These are phyloP conservation scores for Horisme vitalbata DNA, from an alignment of 2,888 invertebrate genomes.

Conservation along the genomic window DNA sequence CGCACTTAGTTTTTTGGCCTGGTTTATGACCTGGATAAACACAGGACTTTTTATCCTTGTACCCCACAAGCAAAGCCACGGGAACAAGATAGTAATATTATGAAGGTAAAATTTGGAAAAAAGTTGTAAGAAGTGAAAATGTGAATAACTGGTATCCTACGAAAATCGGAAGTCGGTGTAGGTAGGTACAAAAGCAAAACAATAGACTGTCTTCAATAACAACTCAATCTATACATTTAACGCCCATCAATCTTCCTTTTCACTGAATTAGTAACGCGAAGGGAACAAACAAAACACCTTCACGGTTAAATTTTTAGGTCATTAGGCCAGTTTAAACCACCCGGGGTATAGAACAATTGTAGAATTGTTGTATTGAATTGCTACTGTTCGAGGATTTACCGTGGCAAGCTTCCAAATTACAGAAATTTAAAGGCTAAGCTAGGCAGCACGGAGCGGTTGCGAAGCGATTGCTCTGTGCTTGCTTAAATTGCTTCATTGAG, in stretches of 20 bases:
- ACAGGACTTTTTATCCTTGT: too few species aligned
- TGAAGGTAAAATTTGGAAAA: too few species aligned
- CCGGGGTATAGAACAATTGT: slow-evolving; percentile 18
- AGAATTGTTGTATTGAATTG: slow-evolving; percentile 44
- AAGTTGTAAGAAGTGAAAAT: too few species aligned
- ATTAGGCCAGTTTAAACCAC: slow-evolving; percentile 39
- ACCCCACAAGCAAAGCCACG: too few species aligned
- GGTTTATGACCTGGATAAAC: too few species aligned
- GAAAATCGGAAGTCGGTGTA: too few species aligned
- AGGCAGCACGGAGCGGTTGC: background rate
- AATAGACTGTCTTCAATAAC: background rate
- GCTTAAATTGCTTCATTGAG: too few species aligned
- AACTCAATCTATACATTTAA: slow-evolving; percentile 30
- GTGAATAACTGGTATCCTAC: too few species aligned
- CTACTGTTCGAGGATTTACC: slow-evolving; percentile 51
- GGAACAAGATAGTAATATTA: too few species aligned
- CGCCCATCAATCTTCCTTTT: slow-evolving; percentile 36
- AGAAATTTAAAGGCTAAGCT: slow-evolving; percentile 33
- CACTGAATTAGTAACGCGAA: slow-evolving; percentile 29
- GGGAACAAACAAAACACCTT: slow-evolving; percentile 43
- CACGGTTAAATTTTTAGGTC: slow-evolving; percentile 52
- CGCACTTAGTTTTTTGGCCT: too few species aligned
- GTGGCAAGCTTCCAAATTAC: slow-evolving; percentile 51
- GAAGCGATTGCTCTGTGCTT: too few species aligned
- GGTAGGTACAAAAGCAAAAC: background rate